Evolutionary conservation across 1,140 invertebrate species (phyloP), one percentile per base, ranked within the genome.

Genomic region (Antheraea mylitta): DNA sequence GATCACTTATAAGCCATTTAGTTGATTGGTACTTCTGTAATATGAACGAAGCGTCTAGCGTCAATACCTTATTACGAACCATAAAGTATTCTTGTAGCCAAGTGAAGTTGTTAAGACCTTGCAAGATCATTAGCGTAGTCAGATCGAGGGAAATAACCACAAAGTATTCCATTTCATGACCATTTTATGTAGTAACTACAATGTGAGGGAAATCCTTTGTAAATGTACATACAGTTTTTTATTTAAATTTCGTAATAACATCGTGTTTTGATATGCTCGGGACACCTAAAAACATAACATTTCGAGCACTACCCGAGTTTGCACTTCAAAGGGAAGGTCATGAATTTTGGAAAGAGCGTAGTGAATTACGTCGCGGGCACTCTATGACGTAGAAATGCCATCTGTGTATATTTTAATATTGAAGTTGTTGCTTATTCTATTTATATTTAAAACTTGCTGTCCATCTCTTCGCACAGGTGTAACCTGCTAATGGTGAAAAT

Each of bases 281-380:
- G 16, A 53, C 45, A 53, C 45, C 16, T 53, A 53, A 53, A 53
- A 53, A 53, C 45, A 53, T 13, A 53, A 53, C 45, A 53, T 53
- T 16, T 7, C 18, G 36, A 64, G 11, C 11, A 53, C 45, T n/a
- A n/a, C 45, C 45, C 71, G 65, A 73, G 74, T 82, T 85, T 82
- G 75, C 78, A 80, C 75, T 76, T 82, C 76, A 82, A 82, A 81
- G 73, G 76, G 65, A 22, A 64, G 69, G 61, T 79, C 78, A 78
- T 86, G 83, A 81, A 84, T 83, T 86, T 81, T 80, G 72, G 67
- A 83, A 66, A 69, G 67, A 42, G 38, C 37, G 67, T 59, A 68
- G 53, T n/a, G 19, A 62, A 16, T 13, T 53, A 53, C 69, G 60
- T 71, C 79, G 73, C 74, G 16, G 72, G 38, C 22, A 18, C 48